Percentiles rank a stretch among this genome's conserved stretches.
These are phyloP conservation scores for Sinotaia quadrata DNA, from an alignment of 2,888 invertebrate genomes.

Conservation along the genomic window DNA sequence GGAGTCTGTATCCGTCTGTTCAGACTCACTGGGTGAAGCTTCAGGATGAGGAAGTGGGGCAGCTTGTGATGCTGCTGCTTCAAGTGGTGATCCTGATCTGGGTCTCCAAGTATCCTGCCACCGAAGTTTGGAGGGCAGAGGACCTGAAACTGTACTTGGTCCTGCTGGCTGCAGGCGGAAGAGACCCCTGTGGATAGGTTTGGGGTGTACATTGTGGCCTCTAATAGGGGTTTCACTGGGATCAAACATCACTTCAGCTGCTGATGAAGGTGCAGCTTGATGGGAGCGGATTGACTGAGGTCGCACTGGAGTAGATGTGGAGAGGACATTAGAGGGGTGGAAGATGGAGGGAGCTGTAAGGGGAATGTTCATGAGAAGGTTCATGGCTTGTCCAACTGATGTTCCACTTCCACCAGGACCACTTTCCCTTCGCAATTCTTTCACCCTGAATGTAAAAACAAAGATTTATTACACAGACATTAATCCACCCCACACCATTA, in stretches of 20 bases:
- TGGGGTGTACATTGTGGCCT: slow-evolving; percentile 54
- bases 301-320: slow-evolving; percentile 63
- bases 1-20: slow-evolving; percentile 61
- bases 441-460: slow-evolving; percentile 59
- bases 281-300: slow-evolving; percentile 32
- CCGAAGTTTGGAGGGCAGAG: neutral
- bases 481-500: too few species aligned
- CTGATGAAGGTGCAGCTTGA: slow-evolving; percentile 36
- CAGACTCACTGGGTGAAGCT: slow-evolving; percentile 48
- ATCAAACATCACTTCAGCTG: slow-evolving; percentile 51
- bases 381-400: slow-evolving; percentile 49
- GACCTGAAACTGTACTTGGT: neutral
- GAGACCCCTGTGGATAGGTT: slow-evolving; percentile 30
- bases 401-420: slow-evolving; percentile 38
- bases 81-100: neutral
- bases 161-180: neutral
- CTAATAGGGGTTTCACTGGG: slow-evolving; percentile 60
- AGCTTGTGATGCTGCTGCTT: slow-evolving; percentile 36
- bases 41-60: slow-evolving; percentile 33
- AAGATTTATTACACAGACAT: too few species aligned
- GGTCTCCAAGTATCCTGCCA: neutral
- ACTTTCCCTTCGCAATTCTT: slow-evolving; percentile 53
- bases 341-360: slow-evolving; percentile 60
- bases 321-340: slow-evolving; percentile 61
- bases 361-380: slow-evolving; percentile 62